phyloP scores from a whole-genome alignment of 2,113 vertebrate genomes.

The Myxocyprinus asiaticus region DNA sequence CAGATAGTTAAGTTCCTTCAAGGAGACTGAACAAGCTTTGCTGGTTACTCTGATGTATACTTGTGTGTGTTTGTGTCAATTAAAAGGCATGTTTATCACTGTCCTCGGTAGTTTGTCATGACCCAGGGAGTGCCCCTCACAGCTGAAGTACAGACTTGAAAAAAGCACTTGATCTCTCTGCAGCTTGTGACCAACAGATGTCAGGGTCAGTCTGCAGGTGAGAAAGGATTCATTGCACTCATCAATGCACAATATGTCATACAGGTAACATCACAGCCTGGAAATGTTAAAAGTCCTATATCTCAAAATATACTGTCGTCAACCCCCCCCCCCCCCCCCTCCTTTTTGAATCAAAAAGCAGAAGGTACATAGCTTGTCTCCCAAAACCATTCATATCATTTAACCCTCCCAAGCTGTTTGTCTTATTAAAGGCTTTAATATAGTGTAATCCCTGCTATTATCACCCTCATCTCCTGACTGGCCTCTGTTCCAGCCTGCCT shows the following conservation, averaged over 20 bases:
- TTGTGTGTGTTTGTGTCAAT: slow-evolving; percentile 57
- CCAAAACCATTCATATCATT: not conserved
- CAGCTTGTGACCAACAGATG: slow-evolving; percentile 58
- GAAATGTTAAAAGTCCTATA: not conserved
- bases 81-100: slow-evolving; percentile 53
- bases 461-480: slow-evolving; percentile 73
- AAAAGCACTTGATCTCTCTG: slow-evolving; percentile 66
- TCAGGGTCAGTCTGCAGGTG: slow-evolving; percentile 63
- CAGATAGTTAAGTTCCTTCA: slow-evolving; percentile 10
- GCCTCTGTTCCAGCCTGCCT: slow-evolving; percentile 68
- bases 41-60: slow-evolving; percentile 29
- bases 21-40: slow-evolving; percentile 42
- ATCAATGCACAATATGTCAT: slow-evolving; percentile 25
- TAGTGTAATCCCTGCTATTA: slow-evolving; percentile 81
- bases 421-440: slow-evolving; percentile 80
- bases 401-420: slow-evolving; percentile 46
- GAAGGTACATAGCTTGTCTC: not conserved
- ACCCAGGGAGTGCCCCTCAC: slow-evolving; percentile 59
- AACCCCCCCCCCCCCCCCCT: too few species aligned
- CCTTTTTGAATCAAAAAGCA: not conserved
- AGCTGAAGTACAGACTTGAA: slow-evolving; percentile 45
- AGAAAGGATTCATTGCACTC: slow-evolving; percentile 43
- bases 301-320: too few species aligned
- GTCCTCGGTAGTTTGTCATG: slow-evolving; percentile 47
- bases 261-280: slow-evolving; percentile 35